phyloP scores from a whole-genome alignment of 2,113 vertebrate species.

The Jaculus jaculus region DNA sequence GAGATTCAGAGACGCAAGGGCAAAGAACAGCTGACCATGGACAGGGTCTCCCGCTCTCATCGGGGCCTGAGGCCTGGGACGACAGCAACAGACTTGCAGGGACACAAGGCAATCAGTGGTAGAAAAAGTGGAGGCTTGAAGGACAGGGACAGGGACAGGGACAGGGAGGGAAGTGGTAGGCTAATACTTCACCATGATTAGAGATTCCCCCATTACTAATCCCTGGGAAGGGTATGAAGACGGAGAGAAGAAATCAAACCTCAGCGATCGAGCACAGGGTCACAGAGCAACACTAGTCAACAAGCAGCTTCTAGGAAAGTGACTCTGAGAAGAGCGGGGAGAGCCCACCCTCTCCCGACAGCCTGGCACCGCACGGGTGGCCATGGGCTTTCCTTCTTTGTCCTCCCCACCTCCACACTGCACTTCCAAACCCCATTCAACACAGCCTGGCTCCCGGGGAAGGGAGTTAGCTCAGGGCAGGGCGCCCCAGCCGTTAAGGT shows the following conservation, averaged over 20 bases:
- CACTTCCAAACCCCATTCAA: slow-evolving; percentile 58
- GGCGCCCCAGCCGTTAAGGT: slow-evolving; percentile 69
- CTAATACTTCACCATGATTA: slow-evolving; percentile 76
- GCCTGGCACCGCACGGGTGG: slow-evolving; percentile 56
- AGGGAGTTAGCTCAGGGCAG: slow-evolving; percentile 68
- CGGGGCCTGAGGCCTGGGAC: slow-evolving; percentile 35
- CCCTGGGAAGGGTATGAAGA: slow-evolving; percentile 51
- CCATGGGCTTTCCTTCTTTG: slow-evolving; percentile 28
- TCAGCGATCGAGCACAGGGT: slow-evolving; percentile 62
- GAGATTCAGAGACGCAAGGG: neutral
- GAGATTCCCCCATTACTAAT: slow-evolving; percentile 51
- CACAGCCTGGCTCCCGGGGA: slow-evolving; percentile 66
- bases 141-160: neutral
- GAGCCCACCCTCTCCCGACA: slow-evolving; percentile 6
- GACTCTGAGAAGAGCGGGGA: slow-evolving; percentile 66
- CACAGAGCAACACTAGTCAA: slow-evolving; percentile 50
- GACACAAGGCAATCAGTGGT: slow-evolving; percentile 51
- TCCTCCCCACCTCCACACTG: slow-evolving; percentile 14
- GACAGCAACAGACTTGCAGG: slow-evolving; percentile 46
- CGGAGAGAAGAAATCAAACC: slow-evolving; percentile 49
- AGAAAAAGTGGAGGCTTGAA: slow-evolving; percentile 41
- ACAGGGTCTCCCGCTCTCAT: neutral
- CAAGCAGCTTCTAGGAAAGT: slow-evolving; percentile 63
- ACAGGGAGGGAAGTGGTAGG: slow-evolving; percentile 16
- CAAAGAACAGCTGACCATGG: slow-evolving; percentile 22